Percentiles rank a stretch among this genome's conserved stretches.
phyloP scores from a whole-genome alignment of 2,888 invertebrate species.

The Panopea generosa region DNA sequence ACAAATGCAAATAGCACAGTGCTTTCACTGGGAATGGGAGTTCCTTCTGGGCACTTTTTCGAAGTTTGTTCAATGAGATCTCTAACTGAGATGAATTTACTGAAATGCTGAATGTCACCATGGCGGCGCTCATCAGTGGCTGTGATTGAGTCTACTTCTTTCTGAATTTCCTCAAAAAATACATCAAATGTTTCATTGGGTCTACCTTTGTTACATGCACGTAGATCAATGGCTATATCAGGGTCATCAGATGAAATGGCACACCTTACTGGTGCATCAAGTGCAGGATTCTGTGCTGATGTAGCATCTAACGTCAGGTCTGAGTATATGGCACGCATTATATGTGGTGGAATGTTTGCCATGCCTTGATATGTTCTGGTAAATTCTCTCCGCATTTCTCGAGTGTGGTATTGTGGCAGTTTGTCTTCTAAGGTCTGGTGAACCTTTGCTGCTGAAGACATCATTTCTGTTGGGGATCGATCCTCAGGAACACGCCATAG shows the following conservation, averaged over 20 bases:
- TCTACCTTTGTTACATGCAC: slow-evolving; percentile 6
- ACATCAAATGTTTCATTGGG: slow-evolving; percentile 2
- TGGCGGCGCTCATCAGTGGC: slow-evolving; percentile 59
- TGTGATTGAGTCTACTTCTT: slow-evolving; percentile 34
- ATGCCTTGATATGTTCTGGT: slow-evolving; percentile 18
- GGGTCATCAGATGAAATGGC: slow-evolving; percentile 33
- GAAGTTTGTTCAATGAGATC: slow-evolving; percentile 44
- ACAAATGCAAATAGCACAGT: slow-evolving; percentile 57
- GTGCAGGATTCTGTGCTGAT: slow-evolving; percentile 25
- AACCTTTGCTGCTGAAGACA: slow-evolving; percentile 10
- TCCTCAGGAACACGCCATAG: slow-evolving; percentile 43
- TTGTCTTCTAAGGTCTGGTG: slow-evolving; percentile 23
- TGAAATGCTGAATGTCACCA: slow-evolving; percentile 39
- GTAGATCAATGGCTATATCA: slow-evolving; percentile 22
- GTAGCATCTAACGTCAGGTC: slow-evolving; percentile 45
- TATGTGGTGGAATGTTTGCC: slow-evolving; percentile 25
- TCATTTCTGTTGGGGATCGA: slow-evolving; percentile 16
- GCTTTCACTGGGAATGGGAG: slow-evolving; percentile 46
- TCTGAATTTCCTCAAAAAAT: slow-evolving; percentile 40
- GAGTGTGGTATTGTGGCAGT: slow-evolving; percentile 48
- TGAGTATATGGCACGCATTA: slow-evolving; percentile 43
- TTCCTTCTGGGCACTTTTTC: slow-evolving; percentile 35
- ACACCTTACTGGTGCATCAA: slow-evolving; percentile 26
- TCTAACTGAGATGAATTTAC: slow-evolving; percentile 44
- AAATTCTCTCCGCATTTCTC: slow-evolving; percentile 47